Conservation (phyloP, 2,797 vertebrate species). For the Manis crassicaudata region DNA sequence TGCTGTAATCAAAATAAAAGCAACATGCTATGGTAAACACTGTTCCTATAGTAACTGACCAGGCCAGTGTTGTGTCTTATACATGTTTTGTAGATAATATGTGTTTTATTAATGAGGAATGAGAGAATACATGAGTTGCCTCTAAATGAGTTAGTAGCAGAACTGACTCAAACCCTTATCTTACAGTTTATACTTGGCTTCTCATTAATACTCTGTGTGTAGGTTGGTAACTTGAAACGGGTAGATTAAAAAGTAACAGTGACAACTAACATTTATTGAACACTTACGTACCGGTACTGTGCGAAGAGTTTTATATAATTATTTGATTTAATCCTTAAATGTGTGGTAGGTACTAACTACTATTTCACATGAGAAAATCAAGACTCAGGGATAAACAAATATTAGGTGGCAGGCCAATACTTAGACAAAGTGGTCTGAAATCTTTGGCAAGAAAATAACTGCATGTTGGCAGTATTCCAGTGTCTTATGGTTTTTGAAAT, state of each 20-base stretch:
- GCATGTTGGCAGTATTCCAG: neutral
- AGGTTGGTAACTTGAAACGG: slow-evolving; percentile 15
- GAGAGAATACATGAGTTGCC: neutral
- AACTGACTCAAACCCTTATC: neutral
- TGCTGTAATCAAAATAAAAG: neutral
- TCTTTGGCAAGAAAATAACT: slow-evolving; percentile 25
- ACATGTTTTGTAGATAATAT: no score
- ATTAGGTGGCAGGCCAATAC: neutral
- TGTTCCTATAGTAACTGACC: neutral
- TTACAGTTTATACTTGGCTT: slow-evolving; percentile 10
- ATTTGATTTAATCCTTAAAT: slow-evolving; percentile 37
- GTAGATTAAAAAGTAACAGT: slow-evolving; percentile 21
- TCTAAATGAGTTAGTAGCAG: neutral
- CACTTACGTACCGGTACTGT: neutral
- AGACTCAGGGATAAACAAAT: neutral
- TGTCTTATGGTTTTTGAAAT: slow-evolving; percentile 23
- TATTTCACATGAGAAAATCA: slow-evolving; percentile 7
- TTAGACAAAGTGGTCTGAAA: slow-evolving; percentile 15
- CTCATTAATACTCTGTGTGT: slow-evolving; percentile 19
- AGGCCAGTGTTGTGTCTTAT: neutral
- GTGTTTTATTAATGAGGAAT: neutral
- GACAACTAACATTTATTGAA: slow-evolving; percentile 8
- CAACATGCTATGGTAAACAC: neutral
- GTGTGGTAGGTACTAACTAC: neutral
- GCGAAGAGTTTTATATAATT: neutral